Evolutionary conservation across 2,888 invertebrate species (phyloP), one percentile per base, ranked within the genome.

Genomic region (Drosophila differens): DNA sequence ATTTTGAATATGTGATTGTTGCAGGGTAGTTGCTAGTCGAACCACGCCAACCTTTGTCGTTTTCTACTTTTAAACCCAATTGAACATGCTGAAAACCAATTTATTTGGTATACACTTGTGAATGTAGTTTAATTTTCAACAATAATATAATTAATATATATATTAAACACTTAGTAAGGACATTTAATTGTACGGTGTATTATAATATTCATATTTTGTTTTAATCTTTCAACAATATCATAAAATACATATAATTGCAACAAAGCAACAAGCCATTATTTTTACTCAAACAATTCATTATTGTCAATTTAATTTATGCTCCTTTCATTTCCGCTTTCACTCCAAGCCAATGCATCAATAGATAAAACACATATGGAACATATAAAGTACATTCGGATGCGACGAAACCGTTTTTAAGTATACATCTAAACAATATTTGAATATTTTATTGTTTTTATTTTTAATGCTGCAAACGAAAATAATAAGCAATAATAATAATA

Each of bases 291-390:
- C 63, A 63, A 58, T 62, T 66, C 5, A 74, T 79, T 79, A 79
- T 79, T 79, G 79, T 81, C 79, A 70, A 81, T 76, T 75, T 67
- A 44, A 47, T 32, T 67, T 22, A 37, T 41, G 35, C 30, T 65
- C 65, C 52, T 54, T 35, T 19, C 10, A 35, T 10, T 35, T 55
- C 19, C 6, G 16, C 28, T 28, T 54, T 10, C 19, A 25, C 7
- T 57, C 9, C n/a, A 57, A 65, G 30, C 58, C 51, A 44, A 25
- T 25, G 16, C 19, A 32, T 52, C 9, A 37, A 52, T 32, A 61
- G 49, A 52, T 58, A 30, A 54, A 47, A 49, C 30, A 51, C 63
- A 52, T 62, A 41, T 35, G n/a, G 12, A 44, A 22, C 44, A 47
- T 28, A 51, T n/a, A 51, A 54, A 7, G 25, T 37, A 28, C 12